Conservation (phyloP, 2,888 invertebrate genomes). For the Pogonocherus hispidulus region DNA sequence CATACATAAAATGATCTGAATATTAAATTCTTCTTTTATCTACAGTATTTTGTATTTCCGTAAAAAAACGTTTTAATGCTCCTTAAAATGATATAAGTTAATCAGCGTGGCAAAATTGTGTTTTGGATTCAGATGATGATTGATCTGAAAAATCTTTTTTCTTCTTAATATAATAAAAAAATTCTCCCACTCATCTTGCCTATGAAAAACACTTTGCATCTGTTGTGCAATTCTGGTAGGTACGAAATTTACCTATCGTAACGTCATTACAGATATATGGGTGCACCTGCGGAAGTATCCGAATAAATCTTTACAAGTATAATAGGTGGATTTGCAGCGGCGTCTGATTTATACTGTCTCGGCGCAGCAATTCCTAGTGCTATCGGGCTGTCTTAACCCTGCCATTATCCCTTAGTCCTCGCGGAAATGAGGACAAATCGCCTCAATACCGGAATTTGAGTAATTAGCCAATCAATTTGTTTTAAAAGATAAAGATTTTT, state of each 20-base stretch:
- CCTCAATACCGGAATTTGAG: not conserved
- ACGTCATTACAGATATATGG: constrained; percentile 15
- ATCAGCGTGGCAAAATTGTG: too few relatives aligned
- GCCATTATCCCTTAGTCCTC: not conserved
- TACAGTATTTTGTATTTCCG: too few relatives aligned
- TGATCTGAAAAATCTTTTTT: too few relatives aligned
- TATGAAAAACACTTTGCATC: constrained; percentile 28
- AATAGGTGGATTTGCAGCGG: constrained; percentile 32
- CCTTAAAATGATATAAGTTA: too few relatives aligned
- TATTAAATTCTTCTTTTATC: too few relatives aligned
- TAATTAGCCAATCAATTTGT: not conserved
- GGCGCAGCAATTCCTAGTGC: constrained; percentile 23
- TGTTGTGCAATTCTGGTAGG: constrained; percentile 27
- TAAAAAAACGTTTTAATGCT: too few relatives aligned
- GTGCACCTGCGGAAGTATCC: constrained; percentile 37
- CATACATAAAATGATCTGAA: too few relatives aligned
- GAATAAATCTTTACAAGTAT: constrained; percentile 42
- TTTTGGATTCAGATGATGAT: too few relatives aligned
- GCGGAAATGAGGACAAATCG: not conserved
- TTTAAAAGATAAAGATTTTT: too few relatives aligned
- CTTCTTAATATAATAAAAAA: too few relatives aligned
- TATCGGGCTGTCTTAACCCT: constrained; percentile 19
- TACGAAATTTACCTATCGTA: constrained; percentile 18
- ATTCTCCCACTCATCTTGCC: not conserved
- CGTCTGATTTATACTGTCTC: constrained; percentile 34